These are phyloP conservation scores for Eupithecia insigniata DNA, from an alignment of 2,888 invertebrate genomes.

Conservation along the genomic window DNA sequence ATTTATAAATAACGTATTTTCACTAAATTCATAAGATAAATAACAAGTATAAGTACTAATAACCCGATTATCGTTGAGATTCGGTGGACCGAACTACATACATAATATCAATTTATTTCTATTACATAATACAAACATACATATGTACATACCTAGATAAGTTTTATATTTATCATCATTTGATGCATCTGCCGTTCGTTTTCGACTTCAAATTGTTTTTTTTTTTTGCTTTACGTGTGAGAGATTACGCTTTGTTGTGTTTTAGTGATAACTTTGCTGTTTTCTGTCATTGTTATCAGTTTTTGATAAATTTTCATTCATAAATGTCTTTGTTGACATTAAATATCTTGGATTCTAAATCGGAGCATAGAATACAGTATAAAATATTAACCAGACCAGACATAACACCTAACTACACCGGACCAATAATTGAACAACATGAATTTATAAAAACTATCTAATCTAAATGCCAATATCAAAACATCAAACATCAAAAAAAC, in stretches of 20 bases:
- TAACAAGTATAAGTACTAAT: not conserved
- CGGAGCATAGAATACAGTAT: no score
- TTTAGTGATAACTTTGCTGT: no score
- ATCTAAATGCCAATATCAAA: not conserved
- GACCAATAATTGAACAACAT: not conserved
- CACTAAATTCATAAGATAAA: not conserved
- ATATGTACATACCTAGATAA: no score
- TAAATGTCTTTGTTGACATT: no score
- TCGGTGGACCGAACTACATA: conserved; percentile 5
- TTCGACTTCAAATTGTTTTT: no score
- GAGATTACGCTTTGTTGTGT: no score
- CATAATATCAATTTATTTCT: not conserved
- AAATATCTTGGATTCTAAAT: no score
- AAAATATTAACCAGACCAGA: not conserved
- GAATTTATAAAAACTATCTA: not conserved
- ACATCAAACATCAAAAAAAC: not conserved
- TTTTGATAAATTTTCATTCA: no score
- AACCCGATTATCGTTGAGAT: conserved; percentile 9
- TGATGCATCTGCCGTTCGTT: no score
- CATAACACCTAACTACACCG: not conserved
- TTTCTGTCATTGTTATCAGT: no score
- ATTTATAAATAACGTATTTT: not conserved
- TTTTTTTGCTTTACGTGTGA: no score
- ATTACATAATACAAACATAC: not conserved
- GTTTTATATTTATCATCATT: no score